These are phyloP conservation scores for Philaenus spumarius DNA, from an alignment of 1,140 invertebrate species.

Conservation along the genomic window DNA sequence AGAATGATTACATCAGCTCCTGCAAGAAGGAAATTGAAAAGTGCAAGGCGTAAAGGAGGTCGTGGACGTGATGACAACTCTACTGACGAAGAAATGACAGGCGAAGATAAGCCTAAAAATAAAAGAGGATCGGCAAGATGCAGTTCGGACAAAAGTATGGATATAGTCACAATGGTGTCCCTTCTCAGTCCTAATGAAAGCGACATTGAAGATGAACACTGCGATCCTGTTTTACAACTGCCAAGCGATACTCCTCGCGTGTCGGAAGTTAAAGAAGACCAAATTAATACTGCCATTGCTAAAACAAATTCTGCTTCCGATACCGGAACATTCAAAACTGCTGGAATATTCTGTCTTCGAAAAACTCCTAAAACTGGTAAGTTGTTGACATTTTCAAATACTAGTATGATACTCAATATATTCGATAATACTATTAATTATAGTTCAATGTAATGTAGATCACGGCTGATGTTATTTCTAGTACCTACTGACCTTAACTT, in stretches of 20 bases:
- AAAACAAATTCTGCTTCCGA: too few species aligned
- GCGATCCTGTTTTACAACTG: background rate
- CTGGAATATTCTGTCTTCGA: too few species aligned
- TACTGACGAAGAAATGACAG: background rate
- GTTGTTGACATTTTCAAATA: too few species aligned
- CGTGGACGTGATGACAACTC: slow-evolving; percentile 16
- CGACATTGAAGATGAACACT: slow-evolving; percentile 4
- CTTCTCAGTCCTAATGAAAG: slow-evolving; percentile 20
- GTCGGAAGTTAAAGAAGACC: background rate
- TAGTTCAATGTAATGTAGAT: too few species aligned
- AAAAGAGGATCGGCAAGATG: background rate
- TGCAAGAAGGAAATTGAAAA: slow-evolving; percentile 1
- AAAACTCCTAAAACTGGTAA: too few species aligned
- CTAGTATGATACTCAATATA: too few species aligned
- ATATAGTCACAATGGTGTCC: slow-evolving; percentile 23
- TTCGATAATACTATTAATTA: too few species aligned
- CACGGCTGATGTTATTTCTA: too few species aligned
- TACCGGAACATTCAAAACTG: too few species aligned
- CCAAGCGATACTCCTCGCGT: background rate
- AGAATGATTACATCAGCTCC: slow-evolving; percentile 2
- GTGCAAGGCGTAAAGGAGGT: background rate
- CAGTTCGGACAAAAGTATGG: background rate
- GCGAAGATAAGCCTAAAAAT: background rate
- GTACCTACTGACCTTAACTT: too few species aligned
- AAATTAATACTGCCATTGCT: too few species aligned